Evolutionary conservation across 2,113 vertebrate species (phyloP), one percentile per base, ranked within the genome.

Genomic region (Xyliphius kryptos): DNA sequence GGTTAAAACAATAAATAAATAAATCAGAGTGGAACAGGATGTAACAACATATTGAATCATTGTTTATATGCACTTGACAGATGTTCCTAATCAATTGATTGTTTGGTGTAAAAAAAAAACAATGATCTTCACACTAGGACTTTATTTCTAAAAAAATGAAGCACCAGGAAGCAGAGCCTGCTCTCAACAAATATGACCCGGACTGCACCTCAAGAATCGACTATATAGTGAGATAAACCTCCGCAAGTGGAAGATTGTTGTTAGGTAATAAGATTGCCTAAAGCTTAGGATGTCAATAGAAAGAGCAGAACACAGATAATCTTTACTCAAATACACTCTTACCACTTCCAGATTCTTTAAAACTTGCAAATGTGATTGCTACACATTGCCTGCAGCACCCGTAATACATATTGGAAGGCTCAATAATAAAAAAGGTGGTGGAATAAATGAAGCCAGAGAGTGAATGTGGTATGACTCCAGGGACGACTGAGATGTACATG

Each of bases 261-360:
- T 73, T 61, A 44, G 50, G 65, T 73, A 79, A 79, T 76, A 72
- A 72, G 72, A 74, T 76, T 74, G 70, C 74, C 67, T 57, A 44
- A 70, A 72, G 77, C 72, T 63, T 55, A 41, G 59, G 61, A 63
- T 73, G 66, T 75, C 63, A 54, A 68, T 67, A 54, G 22, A 56
- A 62, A 66, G 72, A 61, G 56, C 51, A 3, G 58, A 66, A 63
- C 47, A 54, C 57, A 73, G 77, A 77, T 78, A 77, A 78, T 79
- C 77, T 77, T 60, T 61, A 61, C 74, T 75, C 49, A 62, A 73
- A 63, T 69, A 48, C 74, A 76, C 65, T 73, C 63, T 61, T 36
- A 48, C 68, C 53, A 22, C 73, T 69, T 44, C 69, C 71, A 48
- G 46, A 66, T 64, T 70, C n/a, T n/a, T n/a, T 77, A 48, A 10